These are phyloP conservation scores for Enteromius argenteus DNA, from an alignment of 2,797 vertebrate species.

Conservation along the genomic window DNA sequence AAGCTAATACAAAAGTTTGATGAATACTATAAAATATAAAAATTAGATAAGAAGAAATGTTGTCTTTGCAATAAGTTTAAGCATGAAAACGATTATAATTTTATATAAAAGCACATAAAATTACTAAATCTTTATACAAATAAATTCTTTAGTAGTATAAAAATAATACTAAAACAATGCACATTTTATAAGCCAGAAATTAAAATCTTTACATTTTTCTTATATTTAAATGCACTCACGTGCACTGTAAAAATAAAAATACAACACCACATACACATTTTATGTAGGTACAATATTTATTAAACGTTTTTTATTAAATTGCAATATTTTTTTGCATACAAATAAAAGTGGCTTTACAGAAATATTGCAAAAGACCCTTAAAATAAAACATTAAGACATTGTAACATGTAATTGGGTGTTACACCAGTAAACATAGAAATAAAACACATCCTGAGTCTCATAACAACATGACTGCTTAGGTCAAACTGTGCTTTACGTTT, in stretches of 20 bases:
- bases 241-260: not conserved
- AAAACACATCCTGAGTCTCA: not conserved
- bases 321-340: not conserved
- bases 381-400: constrained; percentile 21
- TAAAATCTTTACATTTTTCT: not conserved
- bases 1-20: not conserved
- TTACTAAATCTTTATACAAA: not conserved
- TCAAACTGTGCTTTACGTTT: not conserved
- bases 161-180: not conserved
- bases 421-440: not conserved
- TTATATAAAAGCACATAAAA: not conserved
- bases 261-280: not conserved
- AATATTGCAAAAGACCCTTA: constrained; percentile 23
- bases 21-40: not conserved
- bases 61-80: not conserved
- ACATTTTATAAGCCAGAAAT: not conserved
- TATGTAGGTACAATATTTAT: constrained; percentile 19
- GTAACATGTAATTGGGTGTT: not conserved
- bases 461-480: not conserved
- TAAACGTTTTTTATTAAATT: not conserved
- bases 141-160: not conserved
- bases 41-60: not conserved
- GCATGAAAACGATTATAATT: not conserved
- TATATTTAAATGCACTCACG: not conserved
- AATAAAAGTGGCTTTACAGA: constrained; percentile 10